Base-by-base conservation (phyloP, 2,888 invertebrate genomes). In the Mesoligia furuncula region DNA sequence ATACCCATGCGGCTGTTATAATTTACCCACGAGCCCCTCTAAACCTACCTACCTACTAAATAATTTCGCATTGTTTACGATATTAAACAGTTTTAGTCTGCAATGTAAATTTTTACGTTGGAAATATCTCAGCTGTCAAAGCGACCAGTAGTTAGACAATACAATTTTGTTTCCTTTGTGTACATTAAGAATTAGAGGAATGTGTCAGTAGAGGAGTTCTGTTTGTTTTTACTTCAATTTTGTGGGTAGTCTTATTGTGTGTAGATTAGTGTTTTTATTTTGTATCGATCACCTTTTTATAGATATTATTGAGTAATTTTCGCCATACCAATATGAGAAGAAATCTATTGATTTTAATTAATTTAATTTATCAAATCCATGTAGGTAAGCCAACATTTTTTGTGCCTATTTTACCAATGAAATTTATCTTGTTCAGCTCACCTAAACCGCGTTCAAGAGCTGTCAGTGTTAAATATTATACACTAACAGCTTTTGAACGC, bases 41-140 rank as follows among this genome's bases (percentile, higher is more conserved):
- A 27, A 15, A 59, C 7, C 11, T 11, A 20, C 20, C 11, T 6
- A 59, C 7, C 11, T 20, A 20, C 27, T 20, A 31, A 51, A 80
- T 42, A 3, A 13, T 27, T 79, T 69, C 45, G 17, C n/a, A 17
- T 51, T 80, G 39, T 80, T 80, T 73, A 80, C 31, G n/a, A n/a
- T 48, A 42, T 48, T 20, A 31, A 57, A 8, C 73, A 48, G 64
- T 59, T 80, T 65, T 24, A 73, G 36, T 73, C 36, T 36, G 1
- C 48, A 65, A 31, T 66, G 51, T 73, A 45, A 51, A 24, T 61
- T 61, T 65, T 80, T 59, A 73, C 24, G 51, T 59, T 73, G 9
- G 69, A 70, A 48, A 66, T 66, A 76, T 54, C 15, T 76, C 66
- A 57, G 77, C 82, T 81, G 82, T 82, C 77, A 62, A 70, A 66